Evolutionary conservation across 2,113 vertebrate genomes (phyloP).

Genomic region (Redunca redunca): DNA sequence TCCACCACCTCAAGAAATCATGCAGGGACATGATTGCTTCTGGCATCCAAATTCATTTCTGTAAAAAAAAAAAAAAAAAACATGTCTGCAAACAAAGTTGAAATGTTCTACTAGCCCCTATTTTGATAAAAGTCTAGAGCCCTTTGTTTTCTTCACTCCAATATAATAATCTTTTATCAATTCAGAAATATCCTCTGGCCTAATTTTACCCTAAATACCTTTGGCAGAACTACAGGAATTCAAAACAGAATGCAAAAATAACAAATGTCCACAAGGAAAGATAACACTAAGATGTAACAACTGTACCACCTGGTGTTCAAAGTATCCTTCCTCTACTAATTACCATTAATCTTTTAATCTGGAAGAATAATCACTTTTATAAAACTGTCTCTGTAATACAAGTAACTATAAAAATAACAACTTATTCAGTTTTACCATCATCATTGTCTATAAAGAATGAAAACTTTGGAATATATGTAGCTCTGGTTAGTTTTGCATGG

Average conservation of each 20-base stretch:
- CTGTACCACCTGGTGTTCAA: background rate
- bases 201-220: background rate
- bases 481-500: background rate
- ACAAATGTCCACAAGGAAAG: background rate
- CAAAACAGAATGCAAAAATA: background rate
- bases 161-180: background rate
- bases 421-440: background rate
- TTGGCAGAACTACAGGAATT: background rate
- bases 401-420: background rate
- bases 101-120: background rate
- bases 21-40: background rate
- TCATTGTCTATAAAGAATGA: background rate
- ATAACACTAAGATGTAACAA: background rate
- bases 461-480: background rate
- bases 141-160: background rate
- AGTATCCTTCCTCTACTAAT: background rate
- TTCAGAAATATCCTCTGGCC: background rate
- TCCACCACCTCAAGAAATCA: background rate
- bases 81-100: background rate
- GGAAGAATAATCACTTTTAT: background rate
- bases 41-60: background rate
- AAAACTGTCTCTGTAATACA: background rate
- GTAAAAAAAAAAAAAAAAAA: background rate
- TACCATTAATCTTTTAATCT: background rate
- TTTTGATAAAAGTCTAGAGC: background rate